phyloP scores from a whole-genome alignment of 2,797 vertebrate species.

The Siniperca obscura region DNA sequence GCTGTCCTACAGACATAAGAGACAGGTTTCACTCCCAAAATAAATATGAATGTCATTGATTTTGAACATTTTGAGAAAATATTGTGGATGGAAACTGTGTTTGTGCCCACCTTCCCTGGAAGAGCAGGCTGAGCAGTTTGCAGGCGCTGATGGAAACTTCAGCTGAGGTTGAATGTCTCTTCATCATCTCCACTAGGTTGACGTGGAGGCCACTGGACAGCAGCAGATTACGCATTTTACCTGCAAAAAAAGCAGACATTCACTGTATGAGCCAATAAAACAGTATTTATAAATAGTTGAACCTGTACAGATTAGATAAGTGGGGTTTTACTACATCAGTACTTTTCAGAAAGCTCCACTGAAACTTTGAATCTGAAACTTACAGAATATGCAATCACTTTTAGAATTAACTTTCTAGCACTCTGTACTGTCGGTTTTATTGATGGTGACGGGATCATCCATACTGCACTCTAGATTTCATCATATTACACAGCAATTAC shows the following conservation, averaged over 20 bases:
- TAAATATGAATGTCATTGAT: background rate
- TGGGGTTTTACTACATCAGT: background rate
- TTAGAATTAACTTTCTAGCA: no score
- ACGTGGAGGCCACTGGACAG: constrained; percentile 93
- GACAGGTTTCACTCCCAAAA: background rate
- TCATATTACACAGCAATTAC: no score
- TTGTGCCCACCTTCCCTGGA: constrained; percentile 89
- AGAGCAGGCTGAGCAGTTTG: constrained; percentile 89
- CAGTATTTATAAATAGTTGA: background rate
- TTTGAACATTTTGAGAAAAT: background rate
- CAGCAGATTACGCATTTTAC: constrained; percentile 87
- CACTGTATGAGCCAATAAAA: background rate
- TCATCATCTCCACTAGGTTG: constrained; percentile 94
- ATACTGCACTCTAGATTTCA: no score
- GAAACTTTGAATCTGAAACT: background rate
- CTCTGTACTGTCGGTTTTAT: no score
- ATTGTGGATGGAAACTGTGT: background rate
- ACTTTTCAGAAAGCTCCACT: background rate
- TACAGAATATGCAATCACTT: background rate
- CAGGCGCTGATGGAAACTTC: constrained; percentile 91
- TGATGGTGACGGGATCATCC: no score
- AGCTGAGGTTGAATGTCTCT: constrained; percentile 83
- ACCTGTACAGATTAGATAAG: background rate
- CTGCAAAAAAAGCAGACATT: constrained; percentile 75
- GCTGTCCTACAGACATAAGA: constrained; percentile 79